These are phyloP conservation scores for Xerus inauris DNA, from an alignment of 2,113 vertebrate genomes.

Conservation along the genomic window DNA sequence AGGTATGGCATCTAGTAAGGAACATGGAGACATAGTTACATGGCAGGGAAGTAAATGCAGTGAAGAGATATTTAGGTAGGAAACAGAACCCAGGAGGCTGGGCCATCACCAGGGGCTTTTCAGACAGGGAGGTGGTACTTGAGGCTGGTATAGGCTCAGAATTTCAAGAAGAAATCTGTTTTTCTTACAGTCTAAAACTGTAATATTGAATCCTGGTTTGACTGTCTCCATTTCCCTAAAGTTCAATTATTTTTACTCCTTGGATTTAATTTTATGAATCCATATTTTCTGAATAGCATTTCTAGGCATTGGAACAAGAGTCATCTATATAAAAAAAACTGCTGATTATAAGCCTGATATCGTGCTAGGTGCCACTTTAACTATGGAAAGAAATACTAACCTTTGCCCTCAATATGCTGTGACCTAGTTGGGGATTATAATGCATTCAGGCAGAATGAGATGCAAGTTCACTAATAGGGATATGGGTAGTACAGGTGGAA, in stretches of 20 bases:
- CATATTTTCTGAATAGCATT: conserved; percentile 48
- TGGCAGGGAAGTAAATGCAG: background rate
- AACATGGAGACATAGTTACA: background rate
- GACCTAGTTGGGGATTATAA: background rate
- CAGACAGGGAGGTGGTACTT: background rate
- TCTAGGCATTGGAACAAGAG: conserved; percentile 13
- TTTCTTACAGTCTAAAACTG: background rate
- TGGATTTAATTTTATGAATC: conserved; percentile 61
- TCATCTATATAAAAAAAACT: background rate
- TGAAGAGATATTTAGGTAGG: background rate
- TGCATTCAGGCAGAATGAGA: background rate
- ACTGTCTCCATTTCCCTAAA: background rate
- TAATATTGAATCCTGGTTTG: background rate
- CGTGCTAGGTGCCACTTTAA: background rate
- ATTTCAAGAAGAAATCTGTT: conserved; percentile 36
- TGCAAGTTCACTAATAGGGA: background rate
- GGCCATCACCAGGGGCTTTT: background rate
- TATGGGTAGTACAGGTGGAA: background rate
- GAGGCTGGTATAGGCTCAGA: background rate
- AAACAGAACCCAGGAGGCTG: background rate
- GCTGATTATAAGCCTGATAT: background rate
- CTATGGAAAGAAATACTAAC: conserved; percentile 32
- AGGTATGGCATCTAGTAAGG: background rate
- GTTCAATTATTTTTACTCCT: conserved; percentile 48
- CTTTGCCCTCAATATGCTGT: background rate